Percentiles rank a stretch among this genome's conserved stretches.
Evolutionary conservation across 2,113 vertebrate genomes (phyloP).

Genomic region (Sigmodon hispidus): DNA sequence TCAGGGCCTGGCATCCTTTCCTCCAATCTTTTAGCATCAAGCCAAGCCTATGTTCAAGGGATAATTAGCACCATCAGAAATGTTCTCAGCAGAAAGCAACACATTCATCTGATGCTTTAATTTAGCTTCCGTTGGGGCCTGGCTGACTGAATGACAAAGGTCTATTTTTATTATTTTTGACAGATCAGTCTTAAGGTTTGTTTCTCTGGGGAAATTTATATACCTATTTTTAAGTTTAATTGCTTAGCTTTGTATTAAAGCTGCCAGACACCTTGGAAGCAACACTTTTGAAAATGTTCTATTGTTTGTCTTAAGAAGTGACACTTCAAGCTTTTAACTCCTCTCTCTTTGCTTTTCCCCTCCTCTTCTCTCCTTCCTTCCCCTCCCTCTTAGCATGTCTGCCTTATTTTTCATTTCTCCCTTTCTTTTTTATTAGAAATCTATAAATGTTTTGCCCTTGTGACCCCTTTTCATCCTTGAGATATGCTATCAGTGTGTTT

Average conservation of each 20-base stretch:
- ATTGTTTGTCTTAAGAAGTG: slow-evolving; percentile 57
- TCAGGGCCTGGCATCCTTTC: slow-evolving; percentile 6
- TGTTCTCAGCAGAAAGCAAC: slow-evolving; percentile 72
- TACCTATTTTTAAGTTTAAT: slow-evolving; percentile 77
- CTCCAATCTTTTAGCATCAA: slow-evolving; percentile 41
- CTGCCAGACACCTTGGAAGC: slow-evolving; percentile 23
- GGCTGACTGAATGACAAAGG: slow-evolving; percentile 74
- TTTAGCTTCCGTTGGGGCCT: slow-evolving; percentile 73
- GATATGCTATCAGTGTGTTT: not conserved
- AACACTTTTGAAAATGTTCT: not conserved
- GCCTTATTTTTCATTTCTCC: not conserved
- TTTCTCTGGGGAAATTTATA: slow-evolving; percentile 68
- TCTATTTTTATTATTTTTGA: slow-evolving; percentile 81
- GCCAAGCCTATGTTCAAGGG: not conserved
- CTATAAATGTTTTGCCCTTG: not conserved
- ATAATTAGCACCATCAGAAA: slow-evolving; percentile 62
- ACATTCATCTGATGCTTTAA: slow-evolving; percentile 75
- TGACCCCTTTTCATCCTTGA: not conserved
- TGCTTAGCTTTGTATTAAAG: slow-evolving; percentile 68
- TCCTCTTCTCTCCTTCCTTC: accelerated
- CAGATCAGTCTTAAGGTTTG: slow-evolving; percentile 70
- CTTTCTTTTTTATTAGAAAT: not conserved
- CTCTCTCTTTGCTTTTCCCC: accelerated
- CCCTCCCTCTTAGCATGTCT: not conserved
- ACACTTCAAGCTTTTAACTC: not conserved